These are phyloP conservation scores for Falco novaeseelandiae DNA, from an alignment of 2,797 vertebrate genomes.

Conservation along the genomic window DNA sequence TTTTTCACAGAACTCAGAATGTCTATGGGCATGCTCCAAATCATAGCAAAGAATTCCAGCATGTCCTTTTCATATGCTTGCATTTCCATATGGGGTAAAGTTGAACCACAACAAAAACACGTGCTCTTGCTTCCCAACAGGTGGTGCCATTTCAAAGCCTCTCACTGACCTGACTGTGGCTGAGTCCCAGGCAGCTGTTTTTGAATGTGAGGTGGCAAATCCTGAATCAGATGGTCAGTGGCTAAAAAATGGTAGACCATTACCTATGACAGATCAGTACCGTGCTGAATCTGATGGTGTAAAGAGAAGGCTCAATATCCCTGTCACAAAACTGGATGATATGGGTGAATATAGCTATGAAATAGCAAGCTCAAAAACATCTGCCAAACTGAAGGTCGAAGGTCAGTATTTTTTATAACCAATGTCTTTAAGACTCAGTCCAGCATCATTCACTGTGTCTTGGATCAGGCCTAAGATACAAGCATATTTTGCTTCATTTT, in stretches of 20 bases:
- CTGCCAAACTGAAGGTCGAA: slow-evolving; percentile 93
- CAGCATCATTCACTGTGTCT: not conserved
- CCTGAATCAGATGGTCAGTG: slow-evolving; percentile 89
- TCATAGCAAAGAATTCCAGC: not conserved
- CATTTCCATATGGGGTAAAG: not conserved
- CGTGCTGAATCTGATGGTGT: slow-evolving; percentile 83
- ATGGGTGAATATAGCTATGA: slow-evolving; percentile 94
- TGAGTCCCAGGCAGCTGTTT: slow-evolving; percentile 90
- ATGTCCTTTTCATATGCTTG: not conserved
- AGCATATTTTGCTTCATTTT: not conserved
- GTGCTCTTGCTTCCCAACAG: slow-evolving; percentile 71
- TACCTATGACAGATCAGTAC: slow-evolving; percentile 85
- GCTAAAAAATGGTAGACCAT: slow-evolving; percentile 86
- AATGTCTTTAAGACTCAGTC: not conserved
- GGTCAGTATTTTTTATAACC: slow-evolving; percentile 76
- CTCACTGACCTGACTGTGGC: slow-evolving; percentile 91
- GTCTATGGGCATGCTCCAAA: not conserved
- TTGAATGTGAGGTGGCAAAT: slow-evolving; percentile 96
- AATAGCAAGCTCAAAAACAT: slow-evolving; percentile 95
- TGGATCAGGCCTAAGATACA: not conserved
- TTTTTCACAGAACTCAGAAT: not conserved
- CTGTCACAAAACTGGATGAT: slow-evolving; percentile 88
- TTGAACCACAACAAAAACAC: not conserved
- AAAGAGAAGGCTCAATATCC: slow-evolving; percentile 87
- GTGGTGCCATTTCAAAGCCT: slow-evolving; percentile 94